Percentiles rank a stretch among this genome's conserved stretches.
Conservation (phyloP, 2,888 invertebrate genomes). For the Deroplatys truncata region DNA sequence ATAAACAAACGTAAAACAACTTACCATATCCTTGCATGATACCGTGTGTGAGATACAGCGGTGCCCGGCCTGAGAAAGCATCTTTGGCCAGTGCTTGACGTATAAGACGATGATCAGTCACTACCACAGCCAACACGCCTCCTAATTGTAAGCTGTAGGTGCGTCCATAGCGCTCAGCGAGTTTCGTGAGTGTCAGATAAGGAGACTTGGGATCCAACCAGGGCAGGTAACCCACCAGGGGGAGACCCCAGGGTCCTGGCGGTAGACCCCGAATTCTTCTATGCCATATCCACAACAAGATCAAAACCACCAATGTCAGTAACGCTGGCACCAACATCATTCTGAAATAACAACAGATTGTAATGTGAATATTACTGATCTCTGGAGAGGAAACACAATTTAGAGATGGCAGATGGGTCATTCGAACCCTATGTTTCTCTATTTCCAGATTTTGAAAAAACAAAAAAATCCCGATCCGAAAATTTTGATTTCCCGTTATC, state of each 20-base stretch:
- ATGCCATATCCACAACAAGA: not conserved
- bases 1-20: slow-evolving; percentile 33
- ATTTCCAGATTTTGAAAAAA: too few relatives aligned
- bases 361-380: too few relatives aligned
- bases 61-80: slow-evolving; percentile 70
- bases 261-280: slow-evolving; percentile 52
- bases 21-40: slow-evolving; percentile 85
- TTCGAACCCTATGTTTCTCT: too few relatives aligned
- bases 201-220: slow-evolving; percentile 67
- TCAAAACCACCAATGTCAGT: not conserved
- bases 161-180: slow-evolving; percentile 66
- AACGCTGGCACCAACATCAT: not conserved
- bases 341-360: not conserved
- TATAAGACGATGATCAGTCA: slow-evolving; percentile 70
- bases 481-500: too few relatives aligned
- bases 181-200: slow-evolving; percentile 62
- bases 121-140: slow-evolving; percentile 67
- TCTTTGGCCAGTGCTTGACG: slow-evolving; percentile 70
- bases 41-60: slow-evolving; percentile 78
- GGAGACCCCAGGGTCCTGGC: slow-evolving; percentile 85
- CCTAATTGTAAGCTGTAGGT: slow-evolving; percentile 74
- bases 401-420: too few relatives aligned
- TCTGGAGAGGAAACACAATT: too few relatives aligned
- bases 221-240: slow-evolving; percentile 77
- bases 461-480: too few relatives aligned